Evolutionary conservation across 2,888 invertebrate genomes (phyloP), one percentile per base, ranked within the genome.

Genomic region (Adelphocoris suturalis): DNA sequence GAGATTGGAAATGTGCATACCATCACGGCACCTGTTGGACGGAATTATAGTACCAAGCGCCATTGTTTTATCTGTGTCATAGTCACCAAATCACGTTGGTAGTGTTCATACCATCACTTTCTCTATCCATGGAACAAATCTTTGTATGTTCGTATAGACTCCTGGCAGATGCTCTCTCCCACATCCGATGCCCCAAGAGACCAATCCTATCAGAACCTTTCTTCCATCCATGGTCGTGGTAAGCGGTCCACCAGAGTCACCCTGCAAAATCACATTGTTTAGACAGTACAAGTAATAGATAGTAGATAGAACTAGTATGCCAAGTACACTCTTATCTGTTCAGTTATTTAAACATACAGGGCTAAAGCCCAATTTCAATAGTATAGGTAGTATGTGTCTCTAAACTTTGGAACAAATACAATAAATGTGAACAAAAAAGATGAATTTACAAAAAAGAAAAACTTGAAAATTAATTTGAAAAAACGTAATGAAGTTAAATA

Each of bases 171-270:
- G 97, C 92, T 98, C 97, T 0, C 98, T 94, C 0, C 98, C 98
- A 92, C 98, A 98, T 90, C 97, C 97, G 92, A 98, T 98, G 90
- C 97, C 97, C 98, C 98, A 98, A 0, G 97, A 97, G 0, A 97
- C 98, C 0, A 98, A 95, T 0, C 98, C 98, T 57, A 98, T 97
- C 27, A 98, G 94, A 55, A 97, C 97, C 93, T 97, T 96, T 81
- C 97, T 95, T 5, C 98, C 98, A 91, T 98, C 97, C 89, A 97
- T 94, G 46, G 97, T 95, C 93, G 97, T 95, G 0, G 98, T 98
- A n/a, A 98, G 94, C 0, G 98, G 98, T 12, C 98, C 98, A 37
- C 98, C 98, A 0, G 97, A 97, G 91, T 95, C 95, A 0, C 95
- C 95, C 94, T 95, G 92, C 12, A 80, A 90, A 61, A 16, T 84